Conservation (phyloP, 2,888 invertebrate genomes). For the Athrips mouffetella region DNA sequence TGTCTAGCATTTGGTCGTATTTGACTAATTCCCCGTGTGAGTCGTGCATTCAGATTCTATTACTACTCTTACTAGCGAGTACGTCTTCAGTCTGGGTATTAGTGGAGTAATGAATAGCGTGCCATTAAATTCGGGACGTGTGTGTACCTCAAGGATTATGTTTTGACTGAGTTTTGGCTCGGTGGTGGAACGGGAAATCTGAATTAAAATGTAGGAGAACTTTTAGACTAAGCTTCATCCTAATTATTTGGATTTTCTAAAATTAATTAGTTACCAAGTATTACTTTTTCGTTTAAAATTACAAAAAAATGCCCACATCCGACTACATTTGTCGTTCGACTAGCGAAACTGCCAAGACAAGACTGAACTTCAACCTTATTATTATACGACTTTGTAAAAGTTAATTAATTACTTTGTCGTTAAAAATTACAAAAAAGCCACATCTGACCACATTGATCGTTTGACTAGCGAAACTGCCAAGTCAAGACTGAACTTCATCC, state of each 20-base stretch:
- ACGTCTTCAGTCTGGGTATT: not conserved
- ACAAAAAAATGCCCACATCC: too few relatives aligned
- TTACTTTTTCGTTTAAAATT: not conserved
- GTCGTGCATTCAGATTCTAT: constrained; percentile 11
- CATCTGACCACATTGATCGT: too few relatives aligned
- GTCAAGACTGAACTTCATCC: not conserved
- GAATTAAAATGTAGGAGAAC: not conserved
- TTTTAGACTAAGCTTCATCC: not conserved
- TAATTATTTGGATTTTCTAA: not conserved
- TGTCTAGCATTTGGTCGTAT: constrained; percentile 34
- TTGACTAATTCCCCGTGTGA: constrained; percentile 39
- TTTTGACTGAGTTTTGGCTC: too few relatives aligned
- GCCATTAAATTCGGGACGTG: not conserved
- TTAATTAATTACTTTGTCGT: too few relatives aligned
- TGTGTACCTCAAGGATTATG: constrained; percentile 1
- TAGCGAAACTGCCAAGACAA: too few relatives aligned
- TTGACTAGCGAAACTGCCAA: too few relatives aligned
- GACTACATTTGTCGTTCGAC: too few relatives aligned
- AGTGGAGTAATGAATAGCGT: not conserved
- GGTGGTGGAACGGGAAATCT: too few relatives aligned
- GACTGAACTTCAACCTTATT: too few relatives aligned
- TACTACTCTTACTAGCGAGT: not conserved
- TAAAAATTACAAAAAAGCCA: too few relatives aligned
- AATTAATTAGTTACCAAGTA: not conserved
- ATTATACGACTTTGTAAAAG: too few relatives aligned